A percentile compares a stretch with the other conserved stretches of the same genome.
phyloP scores from a whole-genome alignment of 2,113 vertebrate genomes.

The Vulpes ferrilata region DNA sequence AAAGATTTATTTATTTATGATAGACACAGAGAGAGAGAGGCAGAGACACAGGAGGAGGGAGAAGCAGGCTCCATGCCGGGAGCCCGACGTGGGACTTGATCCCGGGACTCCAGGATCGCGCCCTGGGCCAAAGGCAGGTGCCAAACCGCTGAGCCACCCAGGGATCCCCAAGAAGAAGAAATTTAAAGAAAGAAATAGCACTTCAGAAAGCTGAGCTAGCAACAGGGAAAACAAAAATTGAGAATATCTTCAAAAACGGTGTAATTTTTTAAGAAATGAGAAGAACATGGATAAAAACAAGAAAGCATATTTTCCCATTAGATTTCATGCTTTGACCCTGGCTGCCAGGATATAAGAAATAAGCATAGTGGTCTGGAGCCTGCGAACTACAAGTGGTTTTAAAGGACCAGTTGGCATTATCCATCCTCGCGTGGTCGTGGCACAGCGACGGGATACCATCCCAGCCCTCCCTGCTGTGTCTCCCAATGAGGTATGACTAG shows the following conservation, averaged over 20 bases:
- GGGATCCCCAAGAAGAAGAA: background rate
- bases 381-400: background rate
- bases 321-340: background rate
- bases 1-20: too few relatives aligned
- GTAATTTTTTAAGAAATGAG: background rate
- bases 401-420: background rate
- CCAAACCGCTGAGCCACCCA: too few relatives aligned
- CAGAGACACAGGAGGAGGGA: too few relatives aligned
- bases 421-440: background rate
- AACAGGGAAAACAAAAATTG: background rate
- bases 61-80: too few relatives aligned
- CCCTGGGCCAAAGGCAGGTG: too few relatives aligned
- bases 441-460: background rate
- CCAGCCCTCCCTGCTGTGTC: background rate
- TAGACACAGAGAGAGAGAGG: too few relatives aligned
- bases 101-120: too few relatives aligned
- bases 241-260: background rate
- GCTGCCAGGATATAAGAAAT: background rate
- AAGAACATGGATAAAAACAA: background rate
- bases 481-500: background rate
- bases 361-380: background rate
- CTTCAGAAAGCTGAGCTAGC: background rate
- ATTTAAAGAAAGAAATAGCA: background rate
- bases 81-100: too few relatives aligned
- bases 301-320: background rate